Evolutionary conservation across 2,113 vertebrate species (phyloP).

Genomic region (Excalfactoria chinensis): DNA sequence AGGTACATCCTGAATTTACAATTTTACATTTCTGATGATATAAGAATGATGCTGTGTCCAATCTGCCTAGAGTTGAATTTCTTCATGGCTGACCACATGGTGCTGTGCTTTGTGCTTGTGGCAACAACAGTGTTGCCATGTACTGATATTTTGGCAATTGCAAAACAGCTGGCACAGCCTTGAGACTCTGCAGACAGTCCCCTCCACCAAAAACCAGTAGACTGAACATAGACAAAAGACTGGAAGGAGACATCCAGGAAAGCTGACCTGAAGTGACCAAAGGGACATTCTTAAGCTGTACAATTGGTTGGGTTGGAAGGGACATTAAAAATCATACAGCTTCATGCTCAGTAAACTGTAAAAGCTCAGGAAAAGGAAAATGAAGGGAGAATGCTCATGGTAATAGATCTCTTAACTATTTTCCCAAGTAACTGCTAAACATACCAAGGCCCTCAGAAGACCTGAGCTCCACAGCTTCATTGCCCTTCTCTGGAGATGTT

Average conservation of each 20-base stretch:
- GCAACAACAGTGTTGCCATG: not conserved
- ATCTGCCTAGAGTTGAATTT: not conserved
- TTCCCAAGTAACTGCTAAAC: not conserved
- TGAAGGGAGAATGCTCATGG: not conserved
- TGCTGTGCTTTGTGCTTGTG: not conserved
- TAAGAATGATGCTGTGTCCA: not conserved
- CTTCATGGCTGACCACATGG: not conserved
- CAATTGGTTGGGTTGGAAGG: too few species aligned
- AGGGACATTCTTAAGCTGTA: not conserved
- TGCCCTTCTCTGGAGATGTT: too few species aligned
- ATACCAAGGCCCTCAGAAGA: not conserved
- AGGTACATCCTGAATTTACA: not conserved
- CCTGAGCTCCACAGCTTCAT: too few species aligned
- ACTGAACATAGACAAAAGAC: not conserved
- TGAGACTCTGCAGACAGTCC: fast-evolving
- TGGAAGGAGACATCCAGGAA: not conserved
- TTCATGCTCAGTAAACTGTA: too few species aligned
- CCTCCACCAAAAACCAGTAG: not conserved
- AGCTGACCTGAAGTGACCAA: not conserved
- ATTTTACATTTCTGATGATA: not conserved
- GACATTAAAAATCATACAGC: not conserved
- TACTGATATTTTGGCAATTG: fast-evolving
- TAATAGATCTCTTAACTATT: not conserved
- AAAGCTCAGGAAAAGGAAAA: not conserved
- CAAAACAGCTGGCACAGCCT: not conserved